These are phyloP conservation scores for Pentalonia nigronervosa DNA, from an alignment of 1,140 invertebrate species.

Conservation along the genomic window DNA sequence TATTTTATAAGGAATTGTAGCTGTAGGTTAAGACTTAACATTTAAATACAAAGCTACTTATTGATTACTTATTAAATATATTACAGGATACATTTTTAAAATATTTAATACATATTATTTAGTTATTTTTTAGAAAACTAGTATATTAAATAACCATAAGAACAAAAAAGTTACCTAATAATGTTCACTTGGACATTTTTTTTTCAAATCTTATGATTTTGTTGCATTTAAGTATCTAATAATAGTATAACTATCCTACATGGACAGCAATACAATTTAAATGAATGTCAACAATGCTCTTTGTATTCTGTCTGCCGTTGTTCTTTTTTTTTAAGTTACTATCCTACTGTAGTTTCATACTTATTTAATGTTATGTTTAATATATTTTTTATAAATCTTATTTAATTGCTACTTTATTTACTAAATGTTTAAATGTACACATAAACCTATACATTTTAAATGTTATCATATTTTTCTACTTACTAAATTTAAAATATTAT, in stretches of 20 bases:
- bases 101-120: background rate
- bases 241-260: background rate
- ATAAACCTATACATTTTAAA: conserved; percentile 3
- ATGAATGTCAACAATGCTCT: background rate
- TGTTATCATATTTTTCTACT: conserved; percentile 1
- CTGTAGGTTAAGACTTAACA: background rate
- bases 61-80: background rate
- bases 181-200: background rate
- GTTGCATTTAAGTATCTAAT: background rate
- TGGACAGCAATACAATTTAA: background rate
- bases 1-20: background rate
- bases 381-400: background rate
- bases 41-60: background rate
- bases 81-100: background rate
- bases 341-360: background rate
- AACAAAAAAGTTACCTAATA: background rate
- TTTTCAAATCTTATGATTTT: background rate
- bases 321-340: background rate
- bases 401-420: background rate
- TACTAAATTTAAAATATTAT: background rate
- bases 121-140: background rate
- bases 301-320: background rate
- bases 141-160: background rate
- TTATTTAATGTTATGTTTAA: conserved; percentile 8
- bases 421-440: background rate